phyloP scores from a whole-genome alignment of 2,113 vertebrate genomes.

The Aptenodytes patagonicus region DNA sequence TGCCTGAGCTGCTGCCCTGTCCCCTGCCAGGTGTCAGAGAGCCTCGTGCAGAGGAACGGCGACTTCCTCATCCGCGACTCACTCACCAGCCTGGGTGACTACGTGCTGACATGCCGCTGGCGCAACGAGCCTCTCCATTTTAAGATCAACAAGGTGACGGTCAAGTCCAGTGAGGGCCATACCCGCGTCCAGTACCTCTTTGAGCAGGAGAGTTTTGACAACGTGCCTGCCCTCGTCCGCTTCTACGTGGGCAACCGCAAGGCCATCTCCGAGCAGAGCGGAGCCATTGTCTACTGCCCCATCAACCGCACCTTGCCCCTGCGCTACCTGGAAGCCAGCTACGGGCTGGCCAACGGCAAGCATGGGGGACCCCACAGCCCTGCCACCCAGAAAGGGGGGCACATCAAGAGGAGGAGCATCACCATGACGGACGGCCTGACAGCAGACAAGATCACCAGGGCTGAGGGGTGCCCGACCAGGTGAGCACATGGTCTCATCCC shows the following conservation, averaged over 20 bases:
- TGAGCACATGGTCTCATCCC: slow-evolving; percentile 5
- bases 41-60: slow-evolving; percentile 87
- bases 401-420: slow-evolving; percentile 95
- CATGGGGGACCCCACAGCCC: slow-evolving; percentile 82
- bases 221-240: slow-evolving; percentile 87
- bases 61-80: slow-evolving; percentile 96
- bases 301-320: slow-evolving; percentile 94
- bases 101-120: slow-evolving; percentile 93
- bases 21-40: slow-evolving; percentile 85
- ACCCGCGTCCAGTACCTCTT: slow-evolving; percentile 89
- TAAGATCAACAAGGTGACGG: slow-evolving; percentile 94
- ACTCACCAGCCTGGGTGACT: slow-evolving; percentile 88
- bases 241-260: slow-evolving; percentile 90
- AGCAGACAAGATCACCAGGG: slow-evolving; percentile 86
- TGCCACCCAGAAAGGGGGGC: slow-evolving; percentile 84
- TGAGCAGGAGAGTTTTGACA: slow-evolving; percentile 92
- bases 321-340: slow-evolving; percentile 96
- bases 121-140: slow-evolving; percentile 90
- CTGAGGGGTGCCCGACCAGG: slow-evolving; percentile 84
- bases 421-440: slow-evolving; percentile 96
- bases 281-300: slow-evolving; percentile 91
- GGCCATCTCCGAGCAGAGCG: slow-evolving; percentile 85
- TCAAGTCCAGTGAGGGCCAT: slow-evolving; percentile 86
- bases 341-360: slow-evolving; percentile 84
- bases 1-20: neutral